Percentiles rank a stretch among this genome's conserved stretches.
phyloP scores from a whole-genome alignment of 2,888 invertebrate species.

The Diaperis boleti region DNA sequence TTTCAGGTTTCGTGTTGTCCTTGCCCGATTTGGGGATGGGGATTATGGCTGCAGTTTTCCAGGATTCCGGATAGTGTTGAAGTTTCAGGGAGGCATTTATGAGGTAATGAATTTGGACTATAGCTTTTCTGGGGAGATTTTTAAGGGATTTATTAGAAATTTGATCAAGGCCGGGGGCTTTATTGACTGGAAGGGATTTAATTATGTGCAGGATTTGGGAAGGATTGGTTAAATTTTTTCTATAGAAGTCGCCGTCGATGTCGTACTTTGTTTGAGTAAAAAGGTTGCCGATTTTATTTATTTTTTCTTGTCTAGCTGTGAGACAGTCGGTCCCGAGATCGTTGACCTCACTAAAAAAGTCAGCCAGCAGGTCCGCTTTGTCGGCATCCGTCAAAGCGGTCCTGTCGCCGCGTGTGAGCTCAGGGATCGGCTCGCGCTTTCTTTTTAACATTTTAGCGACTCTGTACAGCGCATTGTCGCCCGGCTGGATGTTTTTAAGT shows the following conservation, averaged over 20 bases:
- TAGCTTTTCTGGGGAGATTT: slow-evolving; percentile 34
- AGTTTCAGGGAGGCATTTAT: slow-evolving; percentile 36
- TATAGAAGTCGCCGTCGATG: background rate
- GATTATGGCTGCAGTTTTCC: slow-evolving; percentile 39
- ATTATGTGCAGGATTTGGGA: background rate
- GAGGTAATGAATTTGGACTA: slow-evolving; percentile 28
- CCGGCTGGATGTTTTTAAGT: background rate
- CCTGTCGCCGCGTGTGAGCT: background rate
- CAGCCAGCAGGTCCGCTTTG: background rate
- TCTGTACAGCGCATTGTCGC: background rate
- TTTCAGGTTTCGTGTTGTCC: slow-evolving; percentile 32
- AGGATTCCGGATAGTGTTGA: slow-evolving; percentile 31
- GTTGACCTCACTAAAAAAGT: background rate
- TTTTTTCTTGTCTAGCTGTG: background rate
- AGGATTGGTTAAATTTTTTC: background rate
- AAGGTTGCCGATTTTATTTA: background rate
- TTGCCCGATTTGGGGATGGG: slow-evolving; percentile 43
- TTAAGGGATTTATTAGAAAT: slow-evolving; percentile 22
- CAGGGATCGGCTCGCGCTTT: background rate
- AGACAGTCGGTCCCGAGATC: background rate
- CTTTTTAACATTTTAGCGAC: background rate
- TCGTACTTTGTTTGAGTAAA: background rate
- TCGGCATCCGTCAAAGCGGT: background rate
- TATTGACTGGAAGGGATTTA: slow-evolving; percentile 10
- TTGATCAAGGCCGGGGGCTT: slow-evolving; percentile 31